Percentiles rank a stretch among this genome's conserved stretches.
Evolutionary conservation across 2,888 invertebrate species (phyloP).

Genomic region (Harpagoxenus sublaevis): DNA sequence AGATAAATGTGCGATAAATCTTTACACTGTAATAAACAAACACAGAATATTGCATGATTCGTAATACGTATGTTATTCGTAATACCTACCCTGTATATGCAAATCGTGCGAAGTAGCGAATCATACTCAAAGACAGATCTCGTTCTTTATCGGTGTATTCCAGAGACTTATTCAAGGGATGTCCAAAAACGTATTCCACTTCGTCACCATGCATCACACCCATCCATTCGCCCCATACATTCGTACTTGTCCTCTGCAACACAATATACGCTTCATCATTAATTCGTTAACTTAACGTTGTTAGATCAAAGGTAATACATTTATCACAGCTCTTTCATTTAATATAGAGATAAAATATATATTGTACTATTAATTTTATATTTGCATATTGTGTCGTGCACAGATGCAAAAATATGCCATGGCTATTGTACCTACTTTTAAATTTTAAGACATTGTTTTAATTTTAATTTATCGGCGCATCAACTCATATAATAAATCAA

Average conservation of each 20-base stretch:
- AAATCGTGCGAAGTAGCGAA: constrained; percentile 97
- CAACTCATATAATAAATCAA: not conserved
- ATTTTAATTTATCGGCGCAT: not conserved
- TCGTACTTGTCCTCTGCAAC: constrained; percentile 95
- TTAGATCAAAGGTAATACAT: not conserved
- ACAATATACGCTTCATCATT: constrained; percentile 5
- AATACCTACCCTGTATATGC: constrained; percentile 95
- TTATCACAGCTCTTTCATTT: not conserved
- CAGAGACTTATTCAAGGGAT: constrained; percentile 95
- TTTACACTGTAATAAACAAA: not conserved
- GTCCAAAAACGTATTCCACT: constrained; percentile 98
- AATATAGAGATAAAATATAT: not conserved
- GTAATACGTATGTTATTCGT: not conserved
- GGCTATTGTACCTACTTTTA: not conserved
- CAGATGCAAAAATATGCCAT: not conserved
- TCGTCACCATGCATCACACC: constrained; percentile 99
- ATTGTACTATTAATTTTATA: not conserved
- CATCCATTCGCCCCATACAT: constrained; percentile 99
- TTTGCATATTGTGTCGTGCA: not conserved
- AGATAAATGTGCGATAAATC: not conserved
- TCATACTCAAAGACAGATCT: constrained; percentile 95
- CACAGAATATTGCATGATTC: not conserved
- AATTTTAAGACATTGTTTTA: not conserved
- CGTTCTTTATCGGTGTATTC: constrained; percentile 95
- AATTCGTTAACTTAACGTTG: not conserved